Conservation (phyloP, 2,113 vertebrate genomes). For the Sturnira hondurensis region DNA sequence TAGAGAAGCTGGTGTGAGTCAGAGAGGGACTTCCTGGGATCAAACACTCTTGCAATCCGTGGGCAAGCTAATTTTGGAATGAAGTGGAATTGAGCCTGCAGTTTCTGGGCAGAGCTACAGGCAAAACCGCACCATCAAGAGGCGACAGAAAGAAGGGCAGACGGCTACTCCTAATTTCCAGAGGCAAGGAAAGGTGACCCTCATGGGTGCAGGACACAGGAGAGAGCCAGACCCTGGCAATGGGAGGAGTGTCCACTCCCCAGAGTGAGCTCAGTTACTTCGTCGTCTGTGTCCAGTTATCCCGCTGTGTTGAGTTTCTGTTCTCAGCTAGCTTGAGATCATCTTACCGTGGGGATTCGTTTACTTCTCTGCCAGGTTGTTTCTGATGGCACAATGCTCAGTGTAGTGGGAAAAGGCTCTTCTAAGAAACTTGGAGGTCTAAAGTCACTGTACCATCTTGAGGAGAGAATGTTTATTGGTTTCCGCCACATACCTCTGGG, state of each 20-base stretch:
- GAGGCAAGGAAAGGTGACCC: neutral
- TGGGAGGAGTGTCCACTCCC: rapidly evolving
- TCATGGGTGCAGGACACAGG: neutral
- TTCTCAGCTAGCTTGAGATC: neutral
- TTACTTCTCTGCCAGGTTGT: neutral
- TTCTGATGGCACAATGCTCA: neutral
- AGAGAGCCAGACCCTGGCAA: neutral
- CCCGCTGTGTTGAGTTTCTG: neutral
- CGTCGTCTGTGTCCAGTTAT: neutral
- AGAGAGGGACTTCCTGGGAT: neutral
- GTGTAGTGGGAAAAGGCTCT: neutral
- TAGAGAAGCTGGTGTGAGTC: neutral
- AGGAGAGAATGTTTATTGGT: neutral
- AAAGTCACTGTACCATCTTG: neutral
- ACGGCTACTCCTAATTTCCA: neutral
- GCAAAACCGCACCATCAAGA: neutral
- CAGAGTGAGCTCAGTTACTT: no score
- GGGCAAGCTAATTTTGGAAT: neutral
- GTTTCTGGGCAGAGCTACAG: neutral
- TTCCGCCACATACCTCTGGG: neutral
- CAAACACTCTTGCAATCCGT: no score
- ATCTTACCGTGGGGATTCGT: neutral
- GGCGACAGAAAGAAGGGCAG: neutral
- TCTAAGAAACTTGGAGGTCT: neutral
- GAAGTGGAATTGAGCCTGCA: neutral